A percentile compares a stretch with the other conserved stretches of the same genome.
These are phyloP conservation scores for Drosophila meridionalis DNA, from an alignment of 2,888 invertebrate genomes.

Conservation along the genomic window DNA sequence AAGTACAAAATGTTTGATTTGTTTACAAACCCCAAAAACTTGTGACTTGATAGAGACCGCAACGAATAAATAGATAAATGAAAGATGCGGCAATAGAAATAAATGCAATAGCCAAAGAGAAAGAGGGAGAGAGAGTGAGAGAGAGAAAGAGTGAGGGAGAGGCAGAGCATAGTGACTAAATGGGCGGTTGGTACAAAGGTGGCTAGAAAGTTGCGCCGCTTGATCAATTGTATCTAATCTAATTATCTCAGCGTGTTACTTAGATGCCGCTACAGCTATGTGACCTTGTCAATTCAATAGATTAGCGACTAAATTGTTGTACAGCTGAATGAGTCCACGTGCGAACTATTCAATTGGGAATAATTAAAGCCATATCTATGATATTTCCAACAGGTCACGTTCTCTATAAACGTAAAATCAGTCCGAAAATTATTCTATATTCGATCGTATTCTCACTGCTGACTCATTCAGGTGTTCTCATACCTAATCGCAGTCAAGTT, in stretches of 20 bases:
- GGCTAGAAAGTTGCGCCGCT: conserved; percentile 16
- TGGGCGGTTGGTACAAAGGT: conserved; percentile 1
- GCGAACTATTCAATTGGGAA: conserved; percentile 33
- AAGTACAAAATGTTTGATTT: conserved; percentile 47
- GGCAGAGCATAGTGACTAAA: not conserved
- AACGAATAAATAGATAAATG: conserved; percentile 8
- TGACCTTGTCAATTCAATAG: conserved; percentile 63
- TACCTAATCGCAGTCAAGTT: conserved; percentile 46
- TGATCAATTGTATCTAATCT: conserved; percentile 26
- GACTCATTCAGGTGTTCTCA: conserved; percentile 46
- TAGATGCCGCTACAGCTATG: conserved; percentile 26
- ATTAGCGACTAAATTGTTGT: conserved; percentile 28
- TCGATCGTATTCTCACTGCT: conserved; percentile 16
- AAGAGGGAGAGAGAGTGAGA: not conserved
- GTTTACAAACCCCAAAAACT: conserved; percentile 40
- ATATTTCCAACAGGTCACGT: not conserved
- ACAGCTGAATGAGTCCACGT: conserved; percentile 32
- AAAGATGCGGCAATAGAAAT: conserved; percentile 1
- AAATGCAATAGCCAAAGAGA: conserved; percentile 6
- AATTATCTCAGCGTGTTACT: conserved; percentile 32
- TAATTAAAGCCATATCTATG: conserved; percentile 28
- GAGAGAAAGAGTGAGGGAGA: not conserved
- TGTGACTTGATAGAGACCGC: conserved; percentile 45
- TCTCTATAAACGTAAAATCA: conserved; percentile 8
- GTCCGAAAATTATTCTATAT: not conserved